These are phyloP conservation scores for Brachyhypopomus occidentalis DNA, from an alignment of 2,113 vertebrate genomes.

Conservation along the genomic window DNA sequence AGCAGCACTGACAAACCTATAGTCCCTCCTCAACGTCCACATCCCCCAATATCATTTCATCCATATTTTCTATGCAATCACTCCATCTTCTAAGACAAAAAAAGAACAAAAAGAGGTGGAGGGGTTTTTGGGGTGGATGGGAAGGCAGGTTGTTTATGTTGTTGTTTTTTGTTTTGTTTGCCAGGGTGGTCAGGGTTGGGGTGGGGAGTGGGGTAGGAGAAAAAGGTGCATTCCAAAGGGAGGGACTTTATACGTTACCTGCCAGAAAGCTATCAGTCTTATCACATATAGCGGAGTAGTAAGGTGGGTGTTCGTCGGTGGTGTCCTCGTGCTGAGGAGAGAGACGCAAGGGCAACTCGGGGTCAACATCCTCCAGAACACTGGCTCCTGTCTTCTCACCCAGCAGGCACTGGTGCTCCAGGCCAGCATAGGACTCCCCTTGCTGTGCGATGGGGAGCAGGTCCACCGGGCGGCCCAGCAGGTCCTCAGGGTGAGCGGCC, in stretches of 20 bases:
- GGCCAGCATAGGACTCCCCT: constrained; percentile 47
- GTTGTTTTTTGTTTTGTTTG: too few species aligned
- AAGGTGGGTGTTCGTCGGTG: constrained; percentile 67
- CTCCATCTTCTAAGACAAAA: constrained; percentile 71
- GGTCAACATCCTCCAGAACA: constrained; percentile 52
- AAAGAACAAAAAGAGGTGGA: constrained; percentile 58
- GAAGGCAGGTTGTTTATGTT: background rate
- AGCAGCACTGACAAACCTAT: constrained; percentile 75
- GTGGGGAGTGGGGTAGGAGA: constrained; percentile 45
- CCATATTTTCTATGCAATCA: constrained; percentile 61
- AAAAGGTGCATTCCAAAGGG: constrained; percentile 75
- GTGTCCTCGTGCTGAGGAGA: constrained; percentile 54
- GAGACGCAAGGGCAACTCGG: constrained; percentile 60
- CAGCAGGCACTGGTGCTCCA: constrained; percentile 71
- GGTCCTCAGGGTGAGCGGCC: constrained; percentile 61
- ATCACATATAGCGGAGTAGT: constrained; percentile 80
- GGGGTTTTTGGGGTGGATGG: constrained; percentile 42
- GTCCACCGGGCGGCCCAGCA: constrained; percentile 70
- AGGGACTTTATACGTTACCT: constrained; percentile 84
- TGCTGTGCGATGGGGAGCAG: constrained; percentile 69
- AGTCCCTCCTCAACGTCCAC: constrained; percentile 63
- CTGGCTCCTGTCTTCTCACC: constrained; percentile 64
- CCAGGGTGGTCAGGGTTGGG: background rate
- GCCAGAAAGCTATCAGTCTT: constrained; percentile 81
- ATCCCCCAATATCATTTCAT: constrained; percentile 41